Evolutionary conservation across 2,888 invertebrate genomes (phyloP).

Genomic region (Aspidiotus rigidus): DNA sequence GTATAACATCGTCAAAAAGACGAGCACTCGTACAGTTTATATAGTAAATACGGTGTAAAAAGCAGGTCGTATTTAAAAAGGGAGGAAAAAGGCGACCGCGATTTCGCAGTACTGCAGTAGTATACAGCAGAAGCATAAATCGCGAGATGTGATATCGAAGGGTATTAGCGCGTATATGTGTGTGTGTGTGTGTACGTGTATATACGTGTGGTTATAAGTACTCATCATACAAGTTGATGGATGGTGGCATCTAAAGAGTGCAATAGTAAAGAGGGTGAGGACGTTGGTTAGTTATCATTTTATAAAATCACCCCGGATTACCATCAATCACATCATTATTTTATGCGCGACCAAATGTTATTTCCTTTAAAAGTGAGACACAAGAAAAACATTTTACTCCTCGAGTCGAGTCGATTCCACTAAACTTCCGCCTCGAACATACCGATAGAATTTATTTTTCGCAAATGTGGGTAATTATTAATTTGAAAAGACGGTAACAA

Average conservation of each 20-base stretch:
- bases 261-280: neutral
- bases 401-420: no score
- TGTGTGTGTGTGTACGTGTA: slow-evolving; percentile 2
- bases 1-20: no score
- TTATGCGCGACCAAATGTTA: slow-evolving; percentile 23
- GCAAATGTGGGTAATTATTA: no score
- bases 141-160: neutral
- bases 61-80: slow-evolving; percentile 5
- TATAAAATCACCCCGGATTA: slow-evolving; percentile 25
- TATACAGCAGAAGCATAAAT: no score
- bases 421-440: no score
- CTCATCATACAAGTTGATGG: slow-evolving; percentile 9
- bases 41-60: slow-evolving; percentile 10
- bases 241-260: slow-evolving; percentile 17
- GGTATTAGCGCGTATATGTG: neutral
- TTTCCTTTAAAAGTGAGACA: neutral
- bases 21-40: slow-evolving; percentile 1
- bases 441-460: no score
- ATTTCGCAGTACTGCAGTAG: neutral
- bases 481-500: no score
- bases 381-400: no score
- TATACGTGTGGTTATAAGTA: neutral
- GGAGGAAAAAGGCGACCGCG: neutral
- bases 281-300: slow-evolving; percentile 28
- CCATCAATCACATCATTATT: slow-evolving; percentile 31